phyloP scores from a whole-genome alignment of 2,888 invertebrate species.

The Dynastes hyllus region DNA sequence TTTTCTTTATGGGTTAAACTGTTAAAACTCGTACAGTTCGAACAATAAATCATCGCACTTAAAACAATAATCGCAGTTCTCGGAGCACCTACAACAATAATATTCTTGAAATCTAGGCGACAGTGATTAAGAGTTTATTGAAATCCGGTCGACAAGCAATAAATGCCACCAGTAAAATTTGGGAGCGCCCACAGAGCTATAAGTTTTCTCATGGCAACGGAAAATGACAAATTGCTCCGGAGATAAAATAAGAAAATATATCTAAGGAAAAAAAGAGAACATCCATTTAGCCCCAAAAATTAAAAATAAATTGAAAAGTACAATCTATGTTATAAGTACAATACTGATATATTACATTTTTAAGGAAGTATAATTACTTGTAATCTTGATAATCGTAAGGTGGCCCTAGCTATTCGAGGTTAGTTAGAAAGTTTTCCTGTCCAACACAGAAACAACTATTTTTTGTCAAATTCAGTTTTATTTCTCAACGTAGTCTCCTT shows the following conservation, averaged over 20 bases:
- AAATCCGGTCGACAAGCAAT: constrained; percentile 6
- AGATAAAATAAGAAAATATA: neutral
- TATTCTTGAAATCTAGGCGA: neutral
- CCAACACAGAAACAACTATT: no score
- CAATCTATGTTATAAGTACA: no score
- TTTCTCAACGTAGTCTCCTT: no score
- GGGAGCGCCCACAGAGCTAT: neutral
- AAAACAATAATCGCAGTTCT: constrained; percentile 37
- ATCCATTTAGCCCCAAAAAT: neutral
- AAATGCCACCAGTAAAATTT: neutral
- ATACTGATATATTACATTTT: no score
- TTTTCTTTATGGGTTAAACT: no score
- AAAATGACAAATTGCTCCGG: neutral
- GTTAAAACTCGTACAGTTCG: constrained; percentile 11
- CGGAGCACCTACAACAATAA: constrained; percentile 7
- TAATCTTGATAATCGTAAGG: no score
- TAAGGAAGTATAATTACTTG: no score
- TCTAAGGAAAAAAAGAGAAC: no score
- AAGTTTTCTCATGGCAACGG: neutral
- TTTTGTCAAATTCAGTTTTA: no score
- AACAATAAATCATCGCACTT: constrained; percentile 36
- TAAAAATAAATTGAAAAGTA: neutral
- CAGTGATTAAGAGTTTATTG: constrained; percentile 8
- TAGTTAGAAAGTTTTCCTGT: no score
- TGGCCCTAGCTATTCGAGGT: no score